Evolutionary conservation across 2,888 invertebrate species (phyloP).

Genomic region (Formica aserva): DNA sequence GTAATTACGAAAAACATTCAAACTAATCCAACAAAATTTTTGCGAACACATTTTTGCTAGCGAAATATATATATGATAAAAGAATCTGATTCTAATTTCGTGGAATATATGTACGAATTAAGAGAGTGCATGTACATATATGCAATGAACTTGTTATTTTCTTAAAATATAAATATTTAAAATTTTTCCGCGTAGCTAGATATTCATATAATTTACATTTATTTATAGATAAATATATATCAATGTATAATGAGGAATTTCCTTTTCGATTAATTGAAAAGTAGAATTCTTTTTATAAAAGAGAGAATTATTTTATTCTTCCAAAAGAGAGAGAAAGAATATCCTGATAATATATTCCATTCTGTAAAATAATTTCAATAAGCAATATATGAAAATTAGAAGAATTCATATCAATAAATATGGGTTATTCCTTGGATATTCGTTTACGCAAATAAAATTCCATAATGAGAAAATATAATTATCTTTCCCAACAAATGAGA

Average conservation of each 20-base stretch:
- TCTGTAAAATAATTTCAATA: constrained; percentile 1
- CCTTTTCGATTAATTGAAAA: background rate
- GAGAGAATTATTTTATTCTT: background rate
- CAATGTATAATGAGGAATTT: background rate
- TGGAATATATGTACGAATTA: background rate
- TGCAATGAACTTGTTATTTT: background rate
- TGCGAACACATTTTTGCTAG: background rate
- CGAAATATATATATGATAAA: background rate
- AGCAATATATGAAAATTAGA: constrained; percentile 1
- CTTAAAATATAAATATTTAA: background rate
- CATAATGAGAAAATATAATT: constrained; percentile 15
- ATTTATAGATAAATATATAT: background rate
- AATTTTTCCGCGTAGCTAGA: background rate
- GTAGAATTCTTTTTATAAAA: background rate
- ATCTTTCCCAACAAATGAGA: background rate
- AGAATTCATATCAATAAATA: background rate
- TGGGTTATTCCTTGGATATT: constrained; percentile 8
- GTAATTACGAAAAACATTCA: background rate
- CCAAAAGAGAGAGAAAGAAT: background rate
- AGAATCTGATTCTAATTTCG: background rate
- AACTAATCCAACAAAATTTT: background rate
- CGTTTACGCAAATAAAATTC: background rate
- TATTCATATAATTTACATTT: background rate
- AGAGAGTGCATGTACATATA: background rate
- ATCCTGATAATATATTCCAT: background rate